Evolutionary conservation across 2,888 invertebrate species (phyloP).

Genomic region (Euphydryas editha): DNA sequence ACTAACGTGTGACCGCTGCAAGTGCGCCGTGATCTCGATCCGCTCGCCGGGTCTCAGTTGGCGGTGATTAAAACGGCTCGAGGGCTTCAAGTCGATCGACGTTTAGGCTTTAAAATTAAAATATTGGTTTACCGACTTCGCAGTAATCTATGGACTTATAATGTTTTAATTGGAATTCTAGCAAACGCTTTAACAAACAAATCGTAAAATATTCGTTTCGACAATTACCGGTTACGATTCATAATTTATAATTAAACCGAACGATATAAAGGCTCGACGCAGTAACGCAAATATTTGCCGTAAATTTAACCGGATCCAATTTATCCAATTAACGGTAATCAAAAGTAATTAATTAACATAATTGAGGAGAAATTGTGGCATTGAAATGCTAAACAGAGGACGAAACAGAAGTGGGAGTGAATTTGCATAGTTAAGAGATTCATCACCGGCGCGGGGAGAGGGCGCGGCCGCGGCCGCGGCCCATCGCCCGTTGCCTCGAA

Average conservation of each 20-base stretch:
- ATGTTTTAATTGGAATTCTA: slow-evolving; percentile 25
- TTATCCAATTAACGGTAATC: slow-evolving; percentile 59
- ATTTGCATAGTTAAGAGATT: slow-evolving; percentile 59
- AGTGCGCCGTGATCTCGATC: not conserved
- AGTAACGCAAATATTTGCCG: slow-evolving; percentile 32
- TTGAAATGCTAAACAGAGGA: slow-evolving; percentile 58
- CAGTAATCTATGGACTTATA: slow-evolving; percentile 12
- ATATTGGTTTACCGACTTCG: not conserved
- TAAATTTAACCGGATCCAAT: slow-evolving; percentile 31
- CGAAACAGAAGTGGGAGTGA: slow-evolving; percentile 52
- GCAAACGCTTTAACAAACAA: slow-evolving; percentile 21
- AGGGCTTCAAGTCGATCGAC: not conserved
- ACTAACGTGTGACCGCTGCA: slow-evolving; percentile 2
- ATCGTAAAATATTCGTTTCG: slow-evolving; percentile 32
- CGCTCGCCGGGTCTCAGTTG: not conserved
- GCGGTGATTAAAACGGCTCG: slow-evolving; percentile 19
- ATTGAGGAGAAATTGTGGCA: slow-evolving; percentile 59
- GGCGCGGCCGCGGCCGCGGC: not conserved
- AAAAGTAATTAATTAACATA: slow-evolving; percentile 67
- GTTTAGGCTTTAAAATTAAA: not conserved
- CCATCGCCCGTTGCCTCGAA: not conserved
- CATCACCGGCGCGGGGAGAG: slow-evolving; percentile 40
- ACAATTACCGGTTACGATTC: slow-evolving; percentile 27
- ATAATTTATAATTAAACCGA: slow-evolving; percentile 31
- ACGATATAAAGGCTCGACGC: slow-evolving; percentile 18